Evolutionary conservation across 2,113 vertebrate species (phyloP), one percentile per base, ranked within the genome.

Genomic region (Myrmophylax atrothorax): DNA sequence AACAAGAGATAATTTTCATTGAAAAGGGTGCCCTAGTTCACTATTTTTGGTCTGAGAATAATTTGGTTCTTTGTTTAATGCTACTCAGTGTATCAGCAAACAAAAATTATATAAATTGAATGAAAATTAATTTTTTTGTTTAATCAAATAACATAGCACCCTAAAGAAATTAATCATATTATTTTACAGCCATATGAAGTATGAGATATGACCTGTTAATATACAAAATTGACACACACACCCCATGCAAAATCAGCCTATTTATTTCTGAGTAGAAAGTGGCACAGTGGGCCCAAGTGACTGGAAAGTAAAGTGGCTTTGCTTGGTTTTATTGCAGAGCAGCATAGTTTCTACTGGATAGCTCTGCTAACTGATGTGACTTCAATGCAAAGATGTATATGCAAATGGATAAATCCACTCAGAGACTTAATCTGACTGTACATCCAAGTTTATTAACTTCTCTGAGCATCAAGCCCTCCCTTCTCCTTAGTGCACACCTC

Each of bases 21-120:
- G 91, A 87, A 96, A 97, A 97, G 94, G 89, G 97, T 97, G 69
- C 74, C 66, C 31, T 79, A 47, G 52, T 91, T 92, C 76, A 85
- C 96, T 97, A 94, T 74, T 96, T 90, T 95, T 77, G 42, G 68
- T 87, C 86, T 90, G 78, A 97, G 86, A 95, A 95, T 93, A 96
- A 94, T 94, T 92, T 93, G 62, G 17, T 91, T 93, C 66, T 92
- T 86, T 96, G 42, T 94, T 92, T 89, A 95, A 86, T 96, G 55
- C 88, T 97, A 77, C 52, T 87, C 55, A 89, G 38, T 84, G 25
- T 83, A 94, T 66, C 70, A 94, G 33, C 10, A 70, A 93, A 79
- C 35, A 96, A 76, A 77, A 70, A 85, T 56, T 72, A 53, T 16
- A 79, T 72, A 94, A 96, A 94, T n/a, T 53, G 50, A 85, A 64